phyloP scores from a whole-genome alignment of 2,113 vertebrate species.

The Mastomys natalensis region DNA sequence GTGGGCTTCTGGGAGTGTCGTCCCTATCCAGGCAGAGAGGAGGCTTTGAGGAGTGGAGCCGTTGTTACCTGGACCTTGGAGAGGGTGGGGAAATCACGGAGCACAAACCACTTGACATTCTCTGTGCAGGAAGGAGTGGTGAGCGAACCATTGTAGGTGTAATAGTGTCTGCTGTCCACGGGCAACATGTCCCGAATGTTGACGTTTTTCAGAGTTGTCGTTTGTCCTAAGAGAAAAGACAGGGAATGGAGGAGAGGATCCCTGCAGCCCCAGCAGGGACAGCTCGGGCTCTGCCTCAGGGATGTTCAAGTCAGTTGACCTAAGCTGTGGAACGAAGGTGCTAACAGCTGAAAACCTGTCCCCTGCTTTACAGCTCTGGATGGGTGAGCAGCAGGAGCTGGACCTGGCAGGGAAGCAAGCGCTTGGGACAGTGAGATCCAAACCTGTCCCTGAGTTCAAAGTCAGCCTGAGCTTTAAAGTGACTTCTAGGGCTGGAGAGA shows the following conservation, averaged over 20 bases:
- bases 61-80: slow-evolving; percentile 89
- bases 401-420: too few relatives aligned
- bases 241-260: rapidly evolving
- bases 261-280: neutral
- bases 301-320: neutral
- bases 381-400: neutral
- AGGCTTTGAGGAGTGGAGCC: rapidly evolving
- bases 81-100: slow-evolving; percentile 86
- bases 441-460: neutral
- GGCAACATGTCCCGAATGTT: slow-evolving; percentile 89
- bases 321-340: neutral
- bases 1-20: too few relatives aligned
- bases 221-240: slow-evolving; percentile 84
- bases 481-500: neutral
- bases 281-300: neutral
- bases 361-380: neutral
- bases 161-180: slow-evolving; percentile 85
- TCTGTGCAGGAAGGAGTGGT: slow-evolving; percentile 91
- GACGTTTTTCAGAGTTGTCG: slow-evolving; percentile 82
- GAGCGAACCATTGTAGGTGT: slow-evolving; percentile 89
- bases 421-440: neutral
- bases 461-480: neutral
- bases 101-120: slow-evolving; percentile 91
- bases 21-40: neutral
- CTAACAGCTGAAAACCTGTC: neutral